Conservation (phyloP, 2,888 invertebrate genomes). For the Parnassius orleans region DNA sequence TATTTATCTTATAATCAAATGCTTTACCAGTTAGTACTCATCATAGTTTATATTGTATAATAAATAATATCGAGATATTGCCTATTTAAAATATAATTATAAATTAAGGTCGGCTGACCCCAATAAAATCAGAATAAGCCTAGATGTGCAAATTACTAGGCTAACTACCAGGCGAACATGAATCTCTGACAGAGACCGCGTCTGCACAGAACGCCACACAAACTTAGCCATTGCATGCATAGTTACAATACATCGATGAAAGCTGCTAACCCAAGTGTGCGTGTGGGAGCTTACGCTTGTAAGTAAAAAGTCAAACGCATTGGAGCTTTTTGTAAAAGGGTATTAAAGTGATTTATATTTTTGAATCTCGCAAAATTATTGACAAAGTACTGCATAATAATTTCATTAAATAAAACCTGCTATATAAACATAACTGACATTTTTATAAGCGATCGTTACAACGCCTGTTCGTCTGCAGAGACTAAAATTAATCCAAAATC, state of each 20-base stretch:
- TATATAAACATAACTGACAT: no score
- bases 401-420: no score
- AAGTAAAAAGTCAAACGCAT: conserved; percentile 14
- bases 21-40: no score
- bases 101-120: not conserved
- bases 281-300: not conserved
- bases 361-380: not conserved
- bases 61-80: no score
- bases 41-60: no score
- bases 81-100: no score
- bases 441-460: no score
- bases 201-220: not conserved
- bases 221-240: not conserved
- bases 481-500: no score
- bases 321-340: conserved; percentile 5
- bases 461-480: no score
- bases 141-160: conserved; percentile 2
- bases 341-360: conserved; percentile 9
- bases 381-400: not conserved
- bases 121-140: not conserved
- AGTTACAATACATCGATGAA: not conserved
- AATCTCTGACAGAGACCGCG: conserved; percentile 2
- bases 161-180: conserved; percentile 12
- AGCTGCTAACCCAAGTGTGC: not conserved
- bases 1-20: no score